Evolutionary conservation across 2,113 vertebrate genomes (phyloP), one percentile per base, ranked within the genome.

Genomic region (Solenodon paradoxus): DNA sequence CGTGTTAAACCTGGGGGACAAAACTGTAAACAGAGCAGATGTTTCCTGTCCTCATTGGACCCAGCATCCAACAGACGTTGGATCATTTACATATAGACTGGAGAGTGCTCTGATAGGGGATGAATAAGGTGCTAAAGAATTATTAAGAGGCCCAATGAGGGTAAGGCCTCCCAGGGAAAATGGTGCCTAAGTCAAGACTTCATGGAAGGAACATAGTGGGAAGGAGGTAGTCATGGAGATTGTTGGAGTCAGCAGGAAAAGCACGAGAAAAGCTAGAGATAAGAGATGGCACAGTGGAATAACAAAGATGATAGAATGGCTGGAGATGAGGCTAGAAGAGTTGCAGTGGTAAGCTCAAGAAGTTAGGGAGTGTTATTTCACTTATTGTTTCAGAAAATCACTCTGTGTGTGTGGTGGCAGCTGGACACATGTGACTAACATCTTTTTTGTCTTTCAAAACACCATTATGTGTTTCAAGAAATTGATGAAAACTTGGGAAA

Each of bases 11-110:
- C 80, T 59, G 78, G 11, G 69, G 38, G 87, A 93, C n/a, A 80
- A 83, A 95, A 95, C 17, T 72, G n/a, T 95, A 95, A 96, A 92
- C 88, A 94, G 77, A 92, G 83, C 68, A 84, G 69, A 72, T 77
- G 92, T 90, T 87, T 94, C 64, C 80, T 89, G 59, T 49, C 4
- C 49, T 93, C 81, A 22, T 1, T 74, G 74, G 68, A 83, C 30
- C 51, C 9, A 81, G 24, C 66, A n/a, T 28, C 69, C 87, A 95
- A 64, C 6, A 68, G 24, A 96, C 24, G 87, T 83, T n/a, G 24
- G 64, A 40, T 86, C 24, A 90, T 87, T 92, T 87, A 38, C 40
- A 66, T 45, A 32, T 4, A 64, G 22, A 71, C 19, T 61, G 9
- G 66, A 75, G 68, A 92, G 63, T 35, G 28, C 24, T 90, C 17